Evolutionary conservation across 2,888 invertebrate genomes (phyloP).

Genomic region (Metallyticus violacea): DNA sequence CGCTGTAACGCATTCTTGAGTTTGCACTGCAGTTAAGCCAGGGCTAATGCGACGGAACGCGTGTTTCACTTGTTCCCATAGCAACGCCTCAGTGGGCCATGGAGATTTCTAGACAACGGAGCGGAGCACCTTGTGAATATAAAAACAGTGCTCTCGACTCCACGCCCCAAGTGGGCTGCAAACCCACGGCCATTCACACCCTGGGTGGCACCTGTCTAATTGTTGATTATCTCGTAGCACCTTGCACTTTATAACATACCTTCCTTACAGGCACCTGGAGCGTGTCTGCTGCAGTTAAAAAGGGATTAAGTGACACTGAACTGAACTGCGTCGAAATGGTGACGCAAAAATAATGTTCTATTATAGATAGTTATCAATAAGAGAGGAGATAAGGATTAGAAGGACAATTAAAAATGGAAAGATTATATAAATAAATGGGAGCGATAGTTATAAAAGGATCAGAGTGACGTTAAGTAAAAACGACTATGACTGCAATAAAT

Average conservation of each 20-base stretch:
- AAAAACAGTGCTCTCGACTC: not conserved
- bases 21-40: not conserved
- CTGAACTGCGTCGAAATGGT: too few species aligned
- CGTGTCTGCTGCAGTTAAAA: not conserved
- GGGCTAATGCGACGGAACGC: not conserved
- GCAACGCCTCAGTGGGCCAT: not conserved
- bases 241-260: not conserved
- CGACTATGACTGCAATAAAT: too few species aligned
- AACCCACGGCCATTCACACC: not conserved
- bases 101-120: not conserved
- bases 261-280: not conserved
- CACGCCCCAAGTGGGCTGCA: not conserved
- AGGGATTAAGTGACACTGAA: too few species aligned
- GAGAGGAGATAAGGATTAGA: too few species aligned
- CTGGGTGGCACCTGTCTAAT: not conserved
- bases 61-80: not conserved
- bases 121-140: not conserved
- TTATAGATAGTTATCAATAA: too few species aligned
- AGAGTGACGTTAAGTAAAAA: too few species aligned
- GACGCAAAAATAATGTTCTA: too few species aligned
- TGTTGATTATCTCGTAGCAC: not conserved
- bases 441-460: too few species aligned
- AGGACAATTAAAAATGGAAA: too few species aligned
- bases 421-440: too few species aligned
- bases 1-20: too few species aligned